Percentiles rank a stretch among this genome's conserved stretches.
Evolutionary conservation across 2,113 vertebrate species (phyloP).

Genomic region (Cryptotis parvus): DNA sequence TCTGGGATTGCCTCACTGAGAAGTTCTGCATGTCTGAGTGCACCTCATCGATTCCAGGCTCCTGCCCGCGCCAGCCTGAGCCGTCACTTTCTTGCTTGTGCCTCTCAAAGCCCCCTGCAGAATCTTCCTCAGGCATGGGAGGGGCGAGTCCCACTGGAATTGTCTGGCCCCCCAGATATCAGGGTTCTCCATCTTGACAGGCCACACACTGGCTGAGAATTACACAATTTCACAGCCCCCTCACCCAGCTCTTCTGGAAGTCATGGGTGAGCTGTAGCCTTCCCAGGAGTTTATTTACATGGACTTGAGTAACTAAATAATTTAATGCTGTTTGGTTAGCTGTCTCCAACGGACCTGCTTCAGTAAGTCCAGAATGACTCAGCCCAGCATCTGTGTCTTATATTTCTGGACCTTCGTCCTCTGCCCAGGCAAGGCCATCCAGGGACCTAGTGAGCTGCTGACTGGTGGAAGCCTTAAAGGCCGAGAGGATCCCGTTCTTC

Average conservation of each 20-base stretch:
- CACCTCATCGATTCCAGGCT: not conserved
- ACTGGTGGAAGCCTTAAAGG: too few relatives aligned
- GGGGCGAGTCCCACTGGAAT: not conserved
- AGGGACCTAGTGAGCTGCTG: not conserved
- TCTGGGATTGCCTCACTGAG: not conserved
- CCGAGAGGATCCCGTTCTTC: too few relatives aligned
- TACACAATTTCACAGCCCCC: fast-evolving
- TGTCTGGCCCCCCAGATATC: not conserved
- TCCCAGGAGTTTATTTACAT: not conserved
- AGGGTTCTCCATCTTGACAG: not conserved
- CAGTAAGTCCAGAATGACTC: not conserved
- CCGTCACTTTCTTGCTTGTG: too few relatives aligned
- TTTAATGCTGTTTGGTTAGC: not conserved
- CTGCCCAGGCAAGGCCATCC: not conserved
- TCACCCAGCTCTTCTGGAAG: not conserved
- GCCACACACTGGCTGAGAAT: not conserved
- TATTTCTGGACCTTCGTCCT: not conserved
- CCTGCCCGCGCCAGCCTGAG: not conserved
- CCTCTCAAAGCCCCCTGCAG: not conserved
- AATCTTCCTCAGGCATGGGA: not conserved
- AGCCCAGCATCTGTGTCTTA: not conserved
- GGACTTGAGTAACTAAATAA: not conserved
- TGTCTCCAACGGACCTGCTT: not conserved
- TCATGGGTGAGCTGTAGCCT: not conserved
- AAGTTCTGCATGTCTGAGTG: not conserved